Conservation (phyloP, 2,797 vertebrate species). For the Myotis vivesi region DNA sequence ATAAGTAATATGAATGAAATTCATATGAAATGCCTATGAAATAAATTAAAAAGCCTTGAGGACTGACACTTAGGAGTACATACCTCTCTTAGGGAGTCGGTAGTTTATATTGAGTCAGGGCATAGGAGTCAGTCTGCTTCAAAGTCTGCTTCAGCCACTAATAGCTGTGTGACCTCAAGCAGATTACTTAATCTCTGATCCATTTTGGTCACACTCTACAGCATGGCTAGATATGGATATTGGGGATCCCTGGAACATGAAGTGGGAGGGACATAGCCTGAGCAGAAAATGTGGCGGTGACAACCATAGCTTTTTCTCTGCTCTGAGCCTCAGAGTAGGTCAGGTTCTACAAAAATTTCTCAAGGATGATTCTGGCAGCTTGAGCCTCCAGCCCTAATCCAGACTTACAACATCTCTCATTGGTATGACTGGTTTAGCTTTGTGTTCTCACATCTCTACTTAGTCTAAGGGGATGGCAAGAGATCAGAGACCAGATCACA, state of each 20-base stretch:
- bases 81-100: background rate
- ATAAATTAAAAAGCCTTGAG: background rate
- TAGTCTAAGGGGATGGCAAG: background rate
- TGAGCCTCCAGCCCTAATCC: background rate
- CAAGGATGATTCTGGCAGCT: background rate
- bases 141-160: background rate
- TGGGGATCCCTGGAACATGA: background rate
- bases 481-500: background rate
- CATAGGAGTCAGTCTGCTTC: background rate
- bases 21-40: background rate
- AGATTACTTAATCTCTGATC: conserved; percentile 18
- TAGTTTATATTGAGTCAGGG: background rate
- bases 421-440: background rate
- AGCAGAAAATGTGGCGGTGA: background rate
- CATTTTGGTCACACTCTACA: conserved; percentile 8
- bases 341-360: background rate
- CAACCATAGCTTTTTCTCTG: background rate
- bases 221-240: background rate
- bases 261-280: background rate
- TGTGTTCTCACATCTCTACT: background rate
- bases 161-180: background rate
- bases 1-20: background rate
- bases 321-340: background rate
- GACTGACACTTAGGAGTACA: background rate
- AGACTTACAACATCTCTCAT: background rate